phyloP scores from a whole-genome alignment of 2,113 vertebrate species.

The Syngnathoides biaculeatus region DNA sequence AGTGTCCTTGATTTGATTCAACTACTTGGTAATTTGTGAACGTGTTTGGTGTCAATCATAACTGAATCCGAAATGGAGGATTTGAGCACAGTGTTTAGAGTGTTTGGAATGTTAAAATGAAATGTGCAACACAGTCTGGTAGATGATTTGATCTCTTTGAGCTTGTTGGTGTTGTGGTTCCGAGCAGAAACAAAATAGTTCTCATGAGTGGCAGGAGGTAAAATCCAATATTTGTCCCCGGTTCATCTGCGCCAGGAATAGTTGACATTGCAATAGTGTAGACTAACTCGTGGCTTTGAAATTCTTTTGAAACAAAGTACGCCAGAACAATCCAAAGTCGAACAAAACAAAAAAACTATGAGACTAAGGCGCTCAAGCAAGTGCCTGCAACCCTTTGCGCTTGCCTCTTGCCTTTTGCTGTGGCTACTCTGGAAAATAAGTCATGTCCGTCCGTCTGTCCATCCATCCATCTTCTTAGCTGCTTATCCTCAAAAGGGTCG shows the following conservation, averaged over 20 bases:
- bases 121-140: not conserved
- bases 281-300: slow-evolving; percentile 1
- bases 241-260: slow-evolving; percentile 30
- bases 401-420: no score
- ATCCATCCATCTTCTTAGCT: no score
- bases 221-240: slow-evolving; percentile 32
- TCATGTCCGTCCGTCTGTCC: no score
- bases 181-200: not conserved
- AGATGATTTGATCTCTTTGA: not conserved
- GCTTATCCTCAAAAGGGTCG: no score
- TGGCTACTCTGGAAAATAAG: no score
- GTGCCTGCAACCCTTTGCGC: no score
- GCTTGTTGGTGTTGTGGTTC: not conserved
- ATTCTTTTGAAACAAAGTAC: not conserved
- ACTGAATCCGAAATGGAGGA: not conserved
- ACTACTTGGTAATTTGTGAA: fast-evolving
- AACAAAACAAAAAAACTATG: no score
- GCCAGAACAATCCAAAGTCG: no score
- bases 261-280: slow-evolving; percentile 43
- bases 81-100: slow-evolving; percentile 10
- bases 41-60: not conserved
- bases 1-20: not conserved
- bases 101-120: not conserved
- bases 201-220: not conserved
- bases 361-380: no score